Percentiles rank a stretch among this genome's conserved stretches.
Evolutionary conservation across 2,797 vertebrate species (phyloP).

Genomic region (Gila robusta): DNA sequence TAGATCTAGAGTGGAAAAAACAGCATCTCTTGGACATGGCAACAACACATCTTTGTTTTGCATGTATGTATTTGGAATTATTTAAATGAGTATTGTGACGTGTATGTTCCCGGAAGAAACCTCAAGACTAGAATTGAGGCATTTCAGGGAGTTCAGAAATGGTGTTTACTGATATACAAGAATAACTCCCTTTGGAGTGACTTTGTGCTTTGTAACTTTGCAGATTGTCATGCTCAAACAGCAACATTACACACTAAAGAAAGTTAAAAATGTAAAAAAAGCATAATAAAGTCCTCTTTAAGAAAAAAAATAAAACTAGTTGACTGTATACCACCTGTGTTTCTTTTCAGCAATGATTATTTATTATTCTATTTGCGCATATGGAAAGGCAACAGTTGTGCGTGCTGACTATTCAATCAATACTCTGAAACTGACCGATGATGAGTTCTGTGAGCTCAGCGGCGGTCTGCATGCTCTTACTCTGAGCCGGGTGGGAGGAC

Average conservation of each 20-base stretch:
- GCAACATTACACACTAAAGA: background rate
- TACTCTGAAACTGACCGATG: slow-evolving; percentile 48
- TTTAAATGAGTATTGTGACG: background rate
- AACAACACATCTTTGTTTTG: too few relatives aligned
- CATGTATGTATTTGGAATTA: background rate
- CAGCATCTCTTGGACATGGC: too few relatives aligned
- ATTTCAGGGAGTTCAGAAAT: background rate
- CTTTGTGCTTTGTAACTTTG: background rate
- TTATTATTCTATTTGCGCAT: background rate
- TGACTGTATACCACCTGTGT: background rate
- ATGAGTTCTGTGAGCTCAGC: slow-evolving; percentile 39
- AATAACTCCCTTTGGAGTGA: background rate
- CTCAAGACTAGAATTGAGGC: background rate
- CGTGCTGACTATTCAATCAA: slow-evolving; percentile 28
- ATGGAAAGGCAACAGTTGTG: background rate
- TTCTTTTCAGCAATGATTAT: background rate
- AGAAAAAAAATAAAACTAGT: too few relatives aligned
- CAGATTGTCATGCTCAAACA: background rate
- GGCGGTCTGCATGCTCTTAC: slow-evolving; percentile 43
- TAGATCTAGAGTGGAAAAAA: too few relatives aligned
- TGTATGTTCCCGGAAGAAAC: background rate
- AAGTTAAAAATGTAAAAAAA: background rate
- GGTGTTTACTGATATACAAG: background rate
- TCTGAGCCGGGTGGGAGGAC: slow-evolving; percentile 48
- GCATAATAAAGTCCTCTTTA: background rate